Evolutionary conservation across 2,888 invertebrate species (phyloP), one percentile per base, ranked within the genome.

Genomic region (Eutolmus rufibarbis): DNA sequence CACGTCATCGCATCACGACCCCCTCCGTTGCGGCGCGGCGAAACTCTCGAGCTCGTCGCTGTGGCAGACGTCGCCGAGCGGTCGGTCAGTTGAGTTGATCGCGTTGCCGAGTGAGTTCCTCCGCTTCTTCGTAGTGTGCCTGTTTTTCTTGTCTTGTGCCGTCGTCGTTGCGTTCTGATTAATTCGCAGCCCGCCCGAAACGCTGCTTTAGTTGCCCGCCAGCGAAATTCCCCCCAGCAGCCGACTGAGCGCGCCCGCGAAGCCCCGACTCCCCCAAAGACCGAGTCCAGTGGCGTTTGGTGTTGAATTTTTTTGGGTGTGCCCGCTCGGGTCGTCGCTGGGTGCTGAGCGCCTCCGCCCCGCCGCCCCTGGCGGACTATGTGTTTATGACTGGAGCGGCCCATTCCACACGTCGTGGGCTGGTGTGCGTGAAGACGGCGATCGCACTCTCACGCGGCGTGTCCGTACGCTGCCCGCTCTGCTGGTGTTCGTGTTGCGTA

Each of bases 61-160:
- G 34, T 40, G 78, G 37, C 37, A 78, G n/a, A 78, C 78, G 40
- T 37, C 40, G 31, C 16, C 31, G 78, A 40, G 40, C 19, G 28
- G 16, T 84, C 19, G 28, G 16, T 84, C 43, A 86, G 86, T 74
- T 74, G 86, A 86, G 74, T 86, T 51, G 74, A 74, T 31, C 86
- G 76, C 86, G 86, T 86, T 76, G 86, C 34, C 86, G 46, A 46
- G 86, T 74, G 76, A 86, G 74, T 86, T 86, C 51, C 86, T 74
- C 46, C 19, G 86, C 86, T 86, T 86, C 4, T 86, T 51, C 19
- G 74, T 86, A 74, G 57, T 40, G 74, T 76, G 86, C 51, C 74
- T 86, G 46, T 51, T 86, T 74, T 86, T 74, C 85, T 85, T 46
- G 86, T 86, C 46, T 86, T 43, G 74, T 74, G 37, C 7, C 81